Evolutionary conservation across 2,113 vertebrate species (phyloP).

Genomic region (Odocoileus virginianus): DNA sequence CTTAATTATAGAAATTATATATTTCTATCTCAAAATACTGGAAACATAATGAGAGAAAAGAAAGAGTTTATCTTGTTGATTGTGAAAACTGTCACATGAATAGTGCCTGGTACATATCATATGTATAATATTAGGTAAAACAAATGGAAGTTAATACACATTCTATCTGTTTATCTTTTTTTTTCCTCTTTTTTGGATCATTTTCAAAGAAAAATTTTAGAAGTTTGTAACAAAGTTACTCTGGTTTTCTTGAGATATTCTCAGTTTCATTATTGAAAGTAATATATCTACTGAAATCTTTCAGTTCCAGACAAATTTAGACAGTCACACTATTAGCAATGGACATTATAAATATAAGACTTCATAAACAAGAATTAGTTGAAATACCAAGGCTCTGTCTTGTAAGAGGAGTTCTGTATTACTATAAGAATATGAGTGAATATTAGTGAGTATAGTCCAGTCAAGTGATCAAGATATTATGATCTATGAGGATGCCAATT

Average conservation of each 20-base stretch:
- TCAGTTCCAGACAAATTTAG: neutral
- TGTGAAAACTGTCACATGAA: neutral
- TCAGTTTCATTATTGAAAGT: neutral
- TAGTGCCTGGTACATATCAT: neutral
- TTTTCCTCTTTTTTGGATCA: neutral
- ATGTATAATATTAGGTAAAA: neutral
- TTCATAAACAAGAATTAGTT: neutral
- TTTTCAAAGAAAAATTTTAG: neutral
- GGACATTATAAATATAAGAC: neutral
- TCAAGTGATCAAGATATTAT: neutral
- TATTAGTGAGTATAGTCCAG: neutral
- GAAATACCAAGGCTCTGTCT: neutral
- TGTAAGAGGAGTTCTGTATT: neutral
- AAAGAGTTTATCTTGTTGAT: neutral
- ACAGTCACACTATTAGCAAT: neutral
- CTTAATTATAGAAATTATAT: neutral
- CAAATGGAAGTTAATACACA: neutral
- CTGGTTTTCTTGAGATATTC: neutral
- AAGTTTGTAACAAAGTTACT: neutral
- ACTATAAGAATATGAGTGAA: neutral
- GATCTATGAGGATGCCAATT: neutral
- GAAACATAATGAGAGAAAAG: neutral
- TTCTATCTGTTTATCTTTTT: neutral
- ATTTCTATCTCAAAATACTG: neutral
- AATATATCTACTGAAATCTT: neutral